These are phyloP conservation scores for Saimiri boliviensis DNA, from an alignment of 2,113 vertebrate genomes.

Conservation along the genomic window DNA sequence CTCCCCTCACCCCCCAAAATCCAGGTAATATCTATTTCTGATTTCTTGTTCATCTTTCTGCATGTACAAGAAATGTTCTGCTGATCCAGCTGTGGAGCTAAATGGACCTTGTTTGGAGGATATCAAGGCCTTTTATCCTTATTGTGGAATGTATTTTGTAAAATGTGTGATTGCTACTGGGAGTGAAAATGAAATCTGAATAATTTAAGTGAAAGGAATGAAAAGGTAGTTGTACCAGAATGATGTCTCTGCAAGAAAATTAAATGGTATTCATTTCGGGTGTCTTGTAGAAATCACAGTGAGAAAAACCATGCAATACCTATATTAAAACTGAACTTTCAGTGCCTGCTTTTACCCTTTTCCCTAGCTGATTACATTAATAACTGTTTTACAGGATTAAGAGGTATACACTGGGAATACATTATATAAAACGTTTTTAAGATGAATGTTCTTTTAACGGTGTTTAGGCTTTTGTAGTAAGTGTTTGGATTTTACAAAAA, in stretches of 20 bases:
- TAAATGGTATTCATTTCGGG: not conserved
- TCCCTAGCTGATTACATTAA: conserved; percentile 74
- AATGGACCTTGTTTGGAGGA: conserved; percentile 33
- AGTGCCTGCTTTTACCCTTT: conserved; percentile 33
- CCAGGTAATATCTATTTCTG: conserved; percentile 39
- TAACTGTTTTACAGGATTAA: conserved; percentile 73
- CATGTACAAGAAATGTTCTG: conserved; percentile 12
- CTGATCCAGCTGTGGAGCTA: conserved; percentile 15
- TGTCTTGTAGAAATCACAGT: conserved; percentile 36
- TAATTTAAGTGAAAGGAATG: conserved; percentile 39
- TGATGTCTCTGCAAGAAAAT: conserved; percentile 22
- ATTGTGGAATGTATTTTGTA: conserved; percentile 40
- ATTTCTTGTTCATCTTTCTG: conserved; percentile 48
- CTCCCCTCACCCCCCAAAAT: not conserved
- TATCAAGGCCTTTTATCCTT: conserved; percentile 40
- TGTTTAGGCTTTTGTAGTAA: conserved; percentile 56
- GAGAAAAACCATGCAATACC: not conserved
- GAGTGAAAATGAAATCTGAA: conserved; percentile 17
- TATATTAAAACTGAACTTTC: conserved; percentile 1
- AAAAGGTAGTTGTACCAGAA: conserved; percentile 30
- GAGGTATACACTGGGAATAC: conserved; percentile 74
- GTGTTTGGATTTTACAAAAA: conserved; percentile 46
- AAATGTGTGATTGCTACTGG: not conserved
- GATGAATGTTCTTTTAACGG: conserved; percentile 63
- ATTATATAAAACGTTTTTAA: conserved; percentile 59